Evolutionary conservation across 2,113 vertebrate species (phyloP).

Genomic region (Sceloporus tristichus): DNA sequence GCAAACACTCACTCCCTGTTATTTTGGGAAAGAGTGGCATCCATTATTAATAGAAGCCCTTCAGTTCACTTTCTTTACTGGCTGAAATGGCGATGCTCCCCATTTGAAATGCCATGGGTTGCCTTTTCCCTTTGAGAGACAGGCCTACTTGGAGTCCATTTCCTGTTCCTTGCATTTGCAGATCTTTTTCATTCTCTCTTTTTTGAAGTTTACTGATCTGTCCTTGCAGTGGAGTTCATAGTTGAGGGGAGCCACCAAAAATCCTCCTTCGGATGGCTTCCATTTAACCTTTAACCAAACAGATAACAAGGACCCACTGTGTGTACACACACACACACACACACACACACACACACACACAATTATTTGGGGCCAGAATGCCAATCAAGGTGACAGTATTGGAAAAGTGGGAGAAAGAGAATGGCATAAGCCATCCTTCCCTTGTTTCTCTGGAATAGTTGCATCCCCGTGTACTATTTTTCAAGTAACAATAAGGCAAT

Average conservation of each 20-base stretch:
- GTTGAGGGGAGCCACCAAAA: neutral
- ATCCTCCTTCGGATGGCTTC: too few species aligned
- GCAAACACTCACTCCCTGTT: slow-evolving; percentile 32
- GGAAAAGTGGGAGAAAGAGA: neutral
- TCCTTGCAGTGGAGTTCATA: neutral
- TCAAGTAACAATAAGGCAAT: neutral
- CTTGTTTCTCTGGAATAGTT: too few species aligned
- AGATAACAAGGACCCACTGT: too few species aligned
- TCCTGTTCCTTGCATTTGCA: neutral
- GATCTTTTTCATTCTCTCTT: neutral
- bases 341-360: too few species aligned
- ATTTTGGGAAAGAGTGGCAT: slow-evolving; percentile 56
- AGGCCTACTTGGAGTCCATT: neutral
- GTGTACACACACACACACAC: too few species aligned
- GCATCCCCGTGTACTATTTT: neutral
- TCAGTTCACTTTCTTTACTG: slow-evolving; percentile 48
- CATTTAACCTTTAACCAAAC: neutral
- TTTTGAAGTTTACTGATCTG: neutral
- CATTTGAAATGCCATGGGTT: slow-evolving; percentile 51
- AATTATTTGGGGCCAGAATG: too few species aligned
- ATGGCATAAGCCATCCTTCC: too few species aligned
- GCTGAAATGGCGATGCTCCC: slow-evolving; percentile 36
- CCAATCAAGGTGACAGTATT: neutral
- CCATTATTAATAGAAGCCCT: slow-evolving; percentile 61
- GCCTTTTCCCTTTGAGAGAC: slow-evolving; percentile 9